Conservation (phyloP, 2,113 vertebrate genomes). For the Gobius niger region DNA sequence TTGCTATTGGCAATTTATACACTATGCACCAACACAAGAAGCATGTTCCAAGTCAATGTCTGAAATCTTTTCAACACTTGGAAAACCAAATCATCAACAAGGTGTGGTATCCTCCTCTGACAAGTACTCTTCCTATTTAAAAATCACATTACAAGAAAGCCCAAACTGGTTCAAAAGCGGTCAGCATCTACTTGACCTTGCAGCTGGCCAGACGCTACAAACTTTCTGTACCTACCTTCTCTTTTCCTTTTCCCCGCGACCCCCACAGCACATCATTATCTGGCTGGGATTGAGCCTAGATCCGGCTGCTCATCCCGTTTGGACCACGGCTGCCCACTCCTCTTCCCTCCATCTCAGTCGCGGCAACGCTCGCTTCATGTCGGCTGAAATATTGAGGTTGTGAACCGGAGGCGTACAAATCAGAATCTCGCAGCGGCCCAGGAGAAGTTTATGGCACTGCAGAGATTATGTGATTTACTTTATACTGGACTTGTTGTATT, state of each 20-base stretch:
- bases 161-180: neutral
- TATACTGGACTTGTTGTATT: slow-evolving; percentile 10
- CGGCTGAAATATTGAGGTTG: slow-evolving; percentile 25
- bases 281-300: slow-evolving; percentile 44
- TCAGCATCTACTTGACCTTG: slow-evolving; percentile 36
- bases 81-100: too few species aligned
- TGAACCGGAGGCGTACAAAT: slow-evolving; percentile 4
- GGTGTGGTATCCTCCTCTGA: too few species aligned
- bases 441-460: slow-evolving; percentile 3
- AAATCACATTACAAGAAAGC: too few species aligned
- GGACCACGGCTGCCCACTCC: slow-evolving; percentile 16
- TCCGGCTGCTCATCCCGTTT: slow-evolving; percentile 33
- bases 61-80: too few species aligned
- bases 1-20: too few species aligned
- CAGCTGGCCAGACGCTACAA: slow-evolving; percentile 19
- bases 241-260: slow-evolving; percentile 16
- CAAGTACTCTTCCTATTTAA: too few species aligned
- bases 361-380: slow-evolving; percentile 23
- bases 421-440: neutral
- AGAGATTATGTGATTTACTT: slow-evolving; percentile 6
- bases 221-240: slow-evolving; percentile 25
- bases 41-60: too few species aligned
- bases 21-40: too few species aligned
- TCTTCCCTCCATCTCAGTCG: neutral
- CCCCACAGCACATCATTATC: slow-evolving; percentile 60